A percentile compares a stretch with the other conserved stretches of the same genome.
Evolutionary conservation across 2,797 vertebrate species (phyloP).

Genomic region (Hylomyscus alleni): DNA sequence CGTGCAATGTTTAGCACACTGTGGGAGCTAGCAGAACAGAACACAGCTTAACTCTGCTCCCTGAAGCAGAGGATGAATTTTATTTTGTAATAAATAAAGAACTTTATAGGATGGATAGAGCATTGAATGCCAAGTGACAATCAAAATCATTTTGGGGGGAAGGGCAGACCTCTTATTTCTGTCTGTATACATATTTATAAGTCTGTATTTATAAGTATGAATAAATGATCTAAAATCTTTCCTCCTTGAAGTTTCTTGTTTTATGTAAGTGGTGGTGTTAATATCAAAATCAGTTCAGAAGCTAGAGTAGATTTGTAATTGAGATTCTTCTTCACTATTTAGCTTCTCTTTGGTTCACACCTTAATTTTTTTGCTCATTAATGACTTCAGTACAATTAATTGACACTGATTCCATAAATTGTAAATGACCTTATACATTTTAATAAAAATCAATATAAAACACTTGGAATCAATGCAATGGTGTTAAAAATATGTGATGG

Average conservation of each 20-base stretch:
- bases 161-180: neutral
- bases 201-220: constrained; percentile 13
- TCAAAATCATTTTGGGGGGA: neutral
- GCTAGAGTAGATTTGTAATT: neutral
- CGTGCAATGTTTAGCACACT: neutral
- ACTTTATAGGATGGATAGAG: neutral
- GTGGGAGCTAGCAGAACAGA: neutral
- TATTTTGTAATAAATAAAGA: neutral
- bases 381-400: neutral
- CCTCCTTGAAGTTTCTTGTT: neutral
- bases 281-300: constrained; percentile 42
- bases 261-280: neutral
- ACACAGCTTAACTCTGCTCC: neutral
- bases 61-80: neutral
- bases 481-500: neutral
- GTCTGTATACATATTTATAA: neutral
- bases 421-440: neutral
- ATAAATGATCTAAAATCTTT: neutral
- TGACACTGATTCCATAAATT: constrained; percentile 39
- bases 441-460: constrained; percentile 23
- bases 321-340: neutral
- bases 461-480: neutral
- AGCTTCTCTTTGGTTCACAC: neutral
- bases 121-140: constrained; percentile 24
- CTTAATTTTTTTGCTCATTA: neutral